phyloP scores from a whole-genome alignment of 2,113 vertebrate species.

The Vanacampus margaritifer region DNA sequence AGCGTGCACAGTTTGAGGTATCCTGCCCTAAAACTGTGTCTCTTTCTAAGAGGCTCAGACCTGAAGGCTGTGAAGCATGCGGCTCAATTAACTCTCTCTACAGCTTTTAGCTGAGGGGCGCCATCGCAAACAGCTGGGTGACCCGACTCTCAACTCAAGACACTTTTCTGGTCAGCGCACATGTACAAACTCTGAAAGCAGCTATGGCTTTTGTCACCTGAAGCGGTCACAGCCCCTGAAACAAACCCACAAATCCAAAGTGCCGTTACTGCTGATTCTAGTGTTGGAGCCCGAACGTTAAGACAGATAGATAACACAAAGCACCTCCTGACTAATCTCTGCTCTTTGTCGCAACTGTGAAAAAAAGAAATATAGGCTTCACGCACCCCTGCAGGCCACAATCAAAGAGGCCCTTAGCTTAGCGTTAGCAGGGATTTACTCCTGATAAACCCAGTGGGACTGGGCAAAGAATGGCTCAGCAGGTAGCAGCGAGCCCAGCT shows the following conservation, averaged over 20 bases:
- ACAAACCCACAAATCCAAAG: constrained; percentile 40
- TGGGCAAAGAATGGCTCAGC: constrained; percentile 55
- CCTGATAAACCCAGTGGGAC: constrained; percentile 53
- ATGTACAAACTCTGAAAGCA: constrained; percentile 35
- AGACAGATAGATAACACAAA: constrained; percentile 61
- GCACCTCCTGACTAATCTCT: constrained; percentile 49
- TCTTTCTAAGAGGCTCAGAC: constrained; percentile 58
- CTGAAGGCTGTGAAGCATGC: constrained; percentile 68
- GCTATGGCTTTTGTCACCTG: constrained; percentile 41
- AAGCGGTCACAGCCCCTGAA: constrained; percentile 38
- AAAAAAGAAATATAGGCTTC: constrained; percentile 47
- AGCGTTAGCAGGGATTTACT: constrained; percentile 52
- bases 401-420: constrained; percentile 60
- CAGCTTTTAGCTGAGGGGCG: constrained; percentile 60
- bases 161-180: constrained; percentile 62
- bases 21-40: constrained; percentile 32
- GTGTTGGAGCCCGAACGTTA: constrained; percentile 23
- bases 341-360: constrained; percentile 15
- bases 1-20: constrained; percentile 65
- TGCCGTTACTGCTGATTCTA: constrained; percentile 17
- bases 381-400: constrained; percentile 47
- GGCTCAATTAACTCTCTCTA: constrained; percentile 77
- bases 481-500: constrained; percentile 52
- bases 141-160: constrained; percentile 38
- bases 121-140: constrained; percentile 43